A percentile compares a stretch with the other conserved stretches of the same genome.
Conservation (phyloP, 2,797 vertebrate species). For the Aotus griseimembra region DNA sequence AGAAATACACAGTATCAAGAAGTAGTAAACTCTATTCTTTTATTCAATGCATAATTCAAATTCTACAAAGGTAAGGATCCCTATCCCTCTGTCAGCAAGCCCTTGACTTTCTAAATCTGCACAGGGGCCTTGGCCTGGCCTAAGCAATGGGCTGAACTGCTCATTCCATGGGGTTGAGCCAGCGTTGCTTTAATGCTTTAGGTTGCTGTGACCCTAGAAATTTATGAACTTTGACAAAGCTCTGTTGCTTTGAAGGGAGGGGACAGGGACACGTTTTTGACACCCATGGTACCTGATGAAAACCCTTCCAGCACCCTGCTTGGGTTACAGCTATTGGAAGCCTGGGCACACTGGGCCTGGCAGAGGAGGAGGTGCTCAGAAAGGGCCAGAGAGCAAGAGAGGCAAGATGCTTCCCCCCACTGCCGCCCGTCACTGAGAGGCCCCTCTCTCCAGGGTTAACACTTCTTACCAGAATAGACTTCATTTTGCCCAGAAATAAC, state of each 20-base stretch:
- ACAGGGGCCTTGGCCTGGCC: neutral
- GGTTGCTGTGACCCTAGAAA: neutral
- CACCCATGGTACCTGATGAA: neutral
- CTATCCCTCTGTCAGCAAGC: neutral
- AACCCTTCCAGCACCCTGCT: neutral
- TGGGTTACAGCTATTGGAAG: neutral
- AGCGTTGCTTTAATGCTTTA: neutral
- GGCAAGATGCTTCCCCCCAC: neutral
- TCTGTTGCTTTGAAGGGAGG: neutral
- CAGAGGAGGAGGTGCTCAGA: neutral
- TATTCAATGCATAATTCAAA: neutral
- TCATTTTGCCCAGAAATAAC: slow-evolving; percentile 57
- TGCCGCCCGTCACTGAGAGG: neutral
- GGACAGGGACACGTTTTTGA: neutral
- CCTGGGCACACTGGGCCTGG: neutral
- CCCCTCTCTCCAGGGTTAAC: neutral
- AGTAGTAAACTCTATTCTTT: neutral
- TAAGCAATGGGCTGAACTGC: neutral
- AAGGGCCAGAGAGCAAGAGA: neutral
- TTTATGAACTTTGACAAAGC: neutral
- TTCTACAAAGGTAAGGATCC: neutral
- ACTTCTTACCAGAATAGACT: slow-evolving; percentile 35
- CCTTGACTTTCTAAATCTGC: neutral
- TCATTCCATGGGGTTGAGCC: neutral
- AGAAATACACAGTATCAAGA: neutral